Percentiles rank a stretch among this genome's conserved stretches.
Evolutionary conservation across 2,888 invertebrate species (phyloP).

Genomic region (Poecilobothrus nobilitatus): DNA sequence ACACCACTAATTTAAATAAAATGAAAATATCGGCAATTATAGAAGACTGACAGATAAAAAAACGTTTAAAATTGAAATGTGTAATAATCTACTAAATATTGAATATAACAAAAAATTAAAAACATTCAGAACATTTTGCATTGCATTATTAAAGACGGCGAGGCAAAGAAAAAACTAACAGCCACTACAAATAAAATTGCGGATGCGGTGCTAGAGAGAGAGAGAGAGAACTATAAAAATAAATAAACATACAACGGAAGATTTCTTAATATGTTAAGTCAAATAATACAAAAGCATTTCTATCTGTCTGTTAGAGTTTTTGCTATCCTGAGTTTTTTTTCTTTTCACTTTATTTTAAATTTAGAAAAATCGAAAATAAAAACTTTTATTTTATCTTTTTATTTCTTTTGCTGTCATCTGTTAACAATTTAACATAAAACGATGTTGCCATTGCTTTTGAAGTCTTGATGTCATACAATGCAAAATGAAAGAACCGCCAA

Average conservation of each 20-base stretch:
- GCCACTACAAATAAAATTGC: too few species aligned
- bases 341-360: not conserved
- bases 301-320: not conserved
- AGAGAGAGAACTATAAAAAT: not conserved
- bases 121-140: not conserved
- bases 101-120: too few species aligned
- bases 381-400: not conserved
- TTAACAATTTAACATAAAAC: not conserved
- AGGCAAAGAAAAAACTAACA: too few species aligned
- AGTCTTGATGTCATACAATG: not conserved
- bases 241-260: not conserved
- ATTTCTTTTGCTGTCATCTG: not conserved
- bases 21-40: too few species aligned
- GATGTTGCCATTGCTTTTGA: conserved; percentile 6
- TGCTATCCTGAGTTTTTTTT: not conserved
- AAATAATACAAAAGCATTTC: not conserved
- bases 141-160: not conserved
- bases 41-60: too few species aligned
- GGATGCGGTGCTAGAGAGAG: not conserved
- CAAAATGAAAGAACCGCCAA: too few species aligned
- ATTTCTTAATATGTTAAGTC: not conserved
- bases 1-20: too few species aligned
- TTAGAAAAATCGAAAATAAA: not conserved
- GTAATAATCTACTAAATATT: too few species aligned
- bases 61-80: too few species aligned